Percentiles rank a stretch among this genome's conserved stretches.
Evolutionary conservation across 1,140 invertebrate genomes (phyloP).

Genomic region (Orussus abietinus): DNA sequence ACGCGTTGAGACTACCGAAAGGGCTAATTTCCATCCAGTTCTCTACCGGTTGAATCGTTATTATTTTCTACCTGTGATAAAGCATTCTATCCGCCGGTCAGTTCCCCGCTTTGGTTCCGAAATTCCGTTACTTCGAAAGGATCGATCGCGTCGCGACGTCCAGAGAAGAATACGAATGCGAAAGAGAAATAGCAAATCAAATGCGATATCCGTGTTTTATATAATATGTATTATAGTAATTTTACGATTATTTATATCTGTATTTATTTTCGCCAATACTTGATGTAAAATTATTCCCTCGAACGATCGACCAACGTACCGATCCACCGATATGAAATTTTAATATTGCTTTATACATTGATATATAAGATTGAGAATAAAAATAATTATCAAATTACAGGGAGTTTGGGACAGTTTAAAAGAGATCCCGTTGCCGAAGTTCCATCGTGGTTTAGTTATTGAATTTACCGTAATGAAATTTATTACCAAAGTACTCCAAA

Average conservation of each 20-base stretch:
- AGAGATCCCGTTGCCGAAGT: not conserved
- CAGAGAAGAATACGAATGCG: constrained; percentile 14
- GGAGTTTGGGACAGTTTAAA: not conserved
- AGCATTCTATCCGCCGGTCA: constrained; percentile 23
- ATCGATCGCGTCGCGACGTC: constrained; percentile 6
- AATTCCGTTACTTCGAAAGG: constrained; percentile 13
- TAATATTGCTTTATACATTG: constrained; percentile 55
- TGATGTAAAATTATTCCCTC: constrained; percentile 37
- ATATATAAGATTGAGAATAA: constrained; percentile 52
- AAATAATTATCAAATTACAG: constrained; percentile 37
- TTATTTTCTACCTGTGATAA: constrained; percentile 40
- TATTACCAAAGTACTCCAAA: not conserved
- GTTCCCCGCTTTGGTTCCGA: no score
- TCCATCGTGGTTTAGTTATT: not conserved
- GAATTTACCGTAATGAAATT: not conserved
- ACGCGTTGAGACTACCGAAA: constrained; percentile 9
- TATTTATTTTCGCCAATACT: constrained; percentile 48
- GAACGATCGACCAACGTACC: constrained; percentile 48
- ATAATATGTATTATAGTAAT: constrained; percentile 51
- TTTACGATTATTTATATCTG: constrained; percentile 50
- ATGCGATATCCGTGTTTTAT: constrained; percentile 44
- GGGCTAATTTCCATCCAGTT: constrained; percentile 22
- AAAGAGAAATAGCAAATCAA: constrained; percentile 23
- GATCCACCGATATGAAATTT: constrained; percentile 47
- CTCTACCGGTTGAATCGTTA: constrained; percentile 19